Percentiles rank a stretch among this genome's conserved stretches.
Conservation (phyloP, 2,797 vertebrate genomes). For the Darevskia nairensis region DNA sequence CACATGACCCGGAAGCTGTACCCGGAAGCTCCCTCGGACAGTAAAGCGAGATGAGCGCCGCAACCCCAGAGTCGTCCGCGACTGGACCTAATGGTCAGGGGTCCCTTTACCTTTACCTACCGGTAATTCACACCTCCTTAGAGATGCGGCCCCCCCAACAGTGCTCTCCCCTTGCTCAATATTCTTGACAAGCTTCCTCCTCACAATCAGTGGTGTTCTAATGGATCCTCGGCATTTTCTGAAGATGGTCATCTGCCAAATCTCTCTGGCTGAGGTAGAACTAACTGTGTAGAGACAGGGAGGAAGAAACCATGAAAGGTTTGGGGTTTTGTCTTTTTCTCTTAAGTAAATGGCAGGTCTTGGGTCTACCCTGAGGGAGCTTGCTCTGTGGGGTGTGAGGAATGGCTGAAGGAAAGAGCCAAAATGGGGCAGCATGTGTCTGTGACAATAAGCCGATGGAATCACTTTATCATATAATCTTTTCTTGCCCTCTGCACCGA, state of each 20-base stretch:
- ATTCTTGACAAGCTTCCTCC: neutral
- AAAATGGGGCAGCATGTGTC: too few species aligned
- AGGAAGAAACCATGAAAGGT: neutral
- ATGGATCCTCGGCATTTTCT: neutral
- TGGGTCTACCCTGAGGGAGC: neutral
- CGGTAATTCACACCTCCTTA: neutral
- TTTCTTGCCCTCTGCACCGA: too few species aligned
- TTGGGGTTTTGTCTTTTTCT: too few species aligned
- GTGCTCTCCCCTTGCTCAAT: neutral
- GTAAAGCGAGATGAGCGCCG: too few species aligned
- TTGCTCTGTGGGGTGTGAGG: neutral
- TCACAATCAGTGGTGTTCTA: neutral
- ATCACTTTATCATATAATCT: too few species aligned
- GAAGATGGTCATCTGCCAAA: neutral
- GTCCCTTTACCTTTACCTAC: too few species aligned
- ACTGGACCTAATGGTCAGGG: too few species aligned
- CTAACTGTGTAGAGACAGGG: neutral
- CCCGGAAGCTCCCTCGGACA: too few species aligned
- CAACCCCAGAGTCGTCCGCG: too few species aligned
- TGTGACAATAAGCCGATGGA: too few species aligned
- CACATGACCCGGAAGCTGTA: too few species aligned
- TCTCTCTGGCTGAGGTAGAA: neutral
- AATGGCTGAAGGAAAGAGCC: neutral
- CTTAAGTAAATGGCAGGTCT: too few species aligned
- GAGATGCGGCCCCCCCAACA: fast-evolving